These are phyloP conservation scores for Cordilura impudica DNA, from an alignment of 2,888 invertebrate species.

Conservation along the genomic window DNA sequence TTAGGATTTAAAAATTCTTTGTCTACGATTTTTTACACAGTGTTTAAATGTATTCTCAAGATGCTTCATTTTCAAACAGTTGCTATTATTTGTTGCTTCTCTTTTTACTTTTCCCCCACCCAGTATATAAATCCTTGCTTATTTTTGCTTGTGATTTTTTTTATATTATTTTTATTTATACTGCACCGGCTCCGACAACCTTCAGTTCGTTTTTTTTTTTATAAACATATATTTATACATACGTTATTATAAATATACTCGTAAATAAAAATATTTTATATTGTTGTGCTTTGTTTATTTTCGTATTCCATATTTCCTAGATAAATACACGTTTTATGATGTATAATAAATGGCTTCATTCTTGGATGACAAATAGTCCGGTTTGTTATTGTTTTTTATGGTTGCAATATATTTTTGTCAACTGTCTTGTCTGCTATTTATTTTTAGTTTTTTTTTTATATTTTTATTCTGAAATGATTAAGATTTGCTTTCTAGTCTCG, in stretches of 20 bases:
- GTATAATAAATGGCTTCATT: constrained; percentile 62
- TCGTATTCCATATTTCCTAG: constrained; percentile 28
- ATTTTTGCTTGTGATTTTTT: not conserved
- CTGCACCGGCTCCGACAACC: constrained; percentile 42
- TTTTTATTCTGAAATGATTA: constrained; percentile 23
- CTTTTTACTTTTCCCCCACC: not conserved
- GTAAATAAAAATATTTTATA: constrained; percentile 30
- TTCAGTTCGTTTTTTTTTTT: constrained; percentile 21
- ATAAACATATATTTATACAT: not conserved
- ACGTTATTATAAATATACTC: not conserved
- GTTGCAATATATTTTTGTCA: constrained; percentile 20
- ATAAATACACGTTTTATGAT: constrained; percentile 56
- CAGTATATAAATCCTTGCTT: constrained; percentile 1
- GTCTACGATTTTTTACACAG: too few relatives aligned
- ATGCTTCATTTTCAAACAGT: too few relatives aligned
- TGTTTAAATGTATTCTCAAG: too few relatives aligned
- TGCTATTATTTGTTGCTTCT: not conserved
- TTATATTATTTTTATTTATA: too few relatives aligned
- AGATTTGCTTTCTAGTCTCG: constrained; percentile 7
- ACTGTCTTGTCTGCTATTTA: constrained; percentile 52
- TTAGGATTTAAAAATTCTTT: too few relatives aligned
- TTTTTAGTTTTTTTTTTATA: constrained; percentile 18
- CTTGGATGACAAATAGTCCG: constrained; percentile 61
- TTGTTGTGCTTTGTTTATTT: constrained; percentile 10
- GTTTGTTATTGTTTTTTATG: constrained; percentile 52